Base-by-base conservation (phyloP, 2,113 vertebrate species). In the Asarcornis scutulata region DNA sequence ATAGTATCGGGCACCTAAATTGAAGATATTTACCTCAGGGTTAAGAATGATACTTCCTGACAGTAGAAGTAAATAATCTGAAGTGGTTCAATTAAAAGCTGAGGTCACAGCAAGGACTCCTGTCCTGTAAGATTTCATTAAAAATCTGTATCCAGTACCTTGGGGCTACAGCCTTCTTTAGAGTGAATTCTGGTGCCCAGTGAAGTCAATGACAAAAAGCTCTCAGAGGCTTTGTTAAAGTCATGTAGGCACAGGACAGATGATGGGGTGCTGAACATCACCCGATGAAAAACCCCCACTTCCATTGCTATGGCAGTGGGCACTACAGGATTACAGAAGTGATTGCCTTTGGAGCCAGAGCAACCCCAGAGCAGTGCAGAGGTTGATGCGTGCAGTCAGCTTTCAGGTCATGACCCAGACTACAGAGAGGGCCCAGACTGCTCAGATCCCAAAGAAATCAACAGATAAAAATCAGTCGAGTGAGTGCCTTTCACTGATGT, bases 31-130 rank as follows among this genome's bases (percentile, higher is more conserved):
- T 91, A 83, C 60, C 42, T 88, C 36, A 20, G 34, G n/a, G 25
- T 86, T 91, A 89, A 93, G 46, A 94, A 59, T 83, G 6, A 22
- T 72, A 48, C 36, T 81, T 78, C 9, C 26, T 72, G 68, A 72
- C 36, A 86, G 59, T 44, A 83, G 62, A 79, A 89, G 73, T 85
- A 85, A 82, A 67, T 91, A 91, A 76, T n/a, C 55, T 77, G 48
- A 69, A 77, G 23, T 66, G 53, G 56, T 89, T 74, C 87, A 89
- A 92, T 36, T 62, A 64, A 69, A 91, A 73, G 13, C 42, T 77
- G 36, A 93, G 34, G 36, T 29, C 1, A 3, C 8, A 1, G 25
- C 7, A 3, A 74, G 44, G 32, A 63, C 6, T 55, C 22, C 69
- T 42, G 11, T 42, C 9, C 22, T 74, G 20, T 32, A 67, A 77